These are phyloP conservation scores for Eupithecia pulchellata DNA, from an alignment of 2,888 invertebrate species.

Conservation along the genomic window DNA sequence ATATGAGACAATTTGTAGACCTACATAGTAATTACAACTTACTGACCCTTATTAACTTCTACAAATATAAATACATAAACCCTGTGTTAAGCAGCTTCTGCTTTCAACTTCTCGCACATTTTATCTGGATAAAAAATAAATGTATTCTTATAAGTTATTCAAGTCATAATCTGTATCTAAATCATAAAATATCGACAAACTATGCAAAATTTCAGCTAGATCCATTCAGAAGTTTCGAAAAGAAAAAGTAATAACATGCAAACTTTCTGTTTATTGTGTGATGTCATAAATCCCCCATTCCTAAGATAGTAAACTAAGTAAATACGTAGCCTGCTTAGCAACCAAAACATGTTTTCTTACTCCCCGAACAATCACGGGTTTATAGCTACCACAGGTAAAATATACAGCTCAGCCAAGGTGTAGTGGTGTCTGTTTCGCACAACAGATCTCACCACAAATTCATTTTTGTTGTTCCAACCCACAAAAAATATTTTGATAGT, in stretches of 20 bases:
- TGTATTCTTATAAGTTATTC: slow-evolving; percentile 40
- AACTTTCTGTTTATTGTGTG: slow-evolving; percentile 20
- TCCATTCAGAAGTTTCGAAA: background rate
- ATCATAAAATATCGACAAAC: slow-evolving; percentile 43
- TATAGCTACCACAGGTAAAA: slow-evolving; percentile 39
- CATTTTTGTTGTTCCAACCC: too few relatives aligned
- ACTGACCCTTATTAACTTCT: background rate
- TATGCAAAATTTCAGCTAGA: slow-evolving; percentile 27
- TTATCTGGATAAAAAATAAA: background rate
- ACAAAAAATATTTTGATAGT: too few relatives aligned
- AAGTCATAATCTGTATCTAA: too few relatives aligned
- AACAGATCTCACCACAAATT: too few relatives aligned
- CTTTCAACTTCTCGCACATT: background rate
- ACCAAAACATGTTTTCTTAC: slow-evolving; percentile 57
- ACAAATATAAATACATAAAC: background rate
- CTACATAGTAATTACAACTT: background rate
- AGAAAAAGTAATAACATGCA: slow-evolving; percentile 37
- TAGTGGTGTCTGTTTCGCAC: too few relatives aligned
- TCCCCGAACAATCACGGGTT: slow-evolving; percentile 42
- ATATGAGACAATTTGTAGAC: background rate
- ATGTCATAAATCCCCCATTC: slow-evolving; percentile 41
- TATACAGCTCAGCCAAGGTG: slow-evolving; percentile 21
- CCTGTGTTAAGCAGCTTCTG: too few relatives aligned
- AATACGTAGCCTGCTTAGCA: slow-evolving; percentile 49
- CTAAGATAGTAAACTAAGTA: slow-evolving; percentile 48